phyloP scores from a whole-genome alignment of 2,113 vertebrate genomes.

The Lycaon pictus region DNA sequence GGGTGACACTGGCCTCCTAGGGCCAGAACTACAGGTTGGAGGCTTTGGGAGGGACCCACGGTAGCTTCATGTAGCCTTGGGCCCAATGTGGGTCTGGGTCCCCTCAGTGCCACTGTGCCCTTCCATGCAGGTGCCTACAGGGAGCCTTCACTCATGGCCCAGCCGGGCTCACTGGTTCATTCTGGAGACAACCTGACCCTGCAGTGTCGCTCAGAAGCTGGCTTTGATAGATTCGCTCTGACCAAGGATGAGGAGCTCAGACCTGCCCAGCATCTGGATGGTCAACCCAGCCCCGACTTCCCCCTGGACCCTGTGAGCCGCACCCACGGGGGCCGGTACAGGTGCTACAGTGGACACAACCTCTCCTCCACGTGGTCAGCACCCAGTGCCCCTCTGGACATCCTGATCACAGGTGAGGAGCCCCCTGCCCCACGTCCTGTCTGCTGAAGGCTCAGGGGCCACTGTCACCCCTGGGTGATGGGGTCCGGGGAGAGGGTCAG shows the following conservation, averaged over 20 bases:
- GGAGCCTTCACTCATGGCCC: neutral
- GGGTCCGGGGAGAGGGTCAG: neutral
- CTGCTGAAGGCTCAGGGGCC: neutral
- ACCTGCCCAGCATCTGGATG: rapidly evolving
- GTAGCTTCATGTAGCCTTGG: rapidly evolving
- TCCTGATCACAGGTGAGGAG: neutral
- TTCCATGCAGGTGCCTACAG: neutral
- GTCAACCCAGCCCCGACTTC: neutral
- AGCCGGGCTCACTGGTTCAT: rapidly evolving
- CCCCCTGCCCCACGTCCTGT: neutral
- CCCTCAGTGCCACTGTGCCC: neutral
- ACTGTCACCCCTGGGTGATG: neutral
- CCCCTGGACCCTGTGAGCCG: rapidly evolving
- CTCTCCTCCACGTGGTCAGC: neutral
- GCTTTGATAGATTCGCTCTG: neutral
- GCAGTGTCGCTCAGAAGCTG: rapidly evolving
- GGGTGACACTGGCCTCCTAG: rapidly evolving
- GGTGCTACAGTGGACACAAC: neutral
- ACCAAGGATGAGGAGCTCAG: rapidly evolving
- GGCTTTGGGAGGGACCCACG: rapidly evolving
- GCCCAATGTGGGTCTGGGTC: rapidly evolving
- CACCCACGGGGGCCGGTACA: neutral
- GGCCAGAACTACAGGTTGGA: rapidly evolving
- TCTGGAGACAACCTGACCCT: neutral
- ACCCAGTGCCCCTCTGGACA: neutral